phyloP scores from a whole-genome alignment of 23 tunicate genomes.

The Botrylloides violaceus region DNA sequence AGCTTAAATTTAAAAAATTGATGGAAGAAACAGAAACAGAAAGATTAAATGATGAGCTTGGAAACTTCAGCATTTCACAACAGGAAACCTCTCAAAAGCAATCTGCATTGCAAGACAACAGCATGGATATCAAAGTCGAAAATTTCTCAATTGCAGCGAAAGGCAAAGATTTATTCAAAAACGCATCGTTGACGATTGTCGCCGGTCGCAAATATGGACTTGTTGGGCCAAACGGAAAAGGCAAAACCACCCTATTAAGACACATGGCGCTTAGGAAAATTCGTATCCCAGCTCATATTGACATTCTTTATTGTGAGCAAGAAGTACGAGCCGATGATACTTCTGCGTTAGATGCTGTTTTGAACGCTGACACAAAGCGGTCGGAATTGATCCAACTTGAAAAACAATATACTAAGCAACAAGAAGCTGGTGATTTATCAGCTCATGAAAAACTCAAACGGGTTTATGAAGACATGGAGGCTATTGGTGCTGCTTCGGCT shows the following conservation, averaged over 20 bases:
- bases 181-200: conserved; percentile 86
- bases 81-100: conserved; percentile 23
- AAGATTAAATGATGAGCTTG: conserved; percentile 64
- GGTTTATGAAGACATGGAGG: conserved; percentile 93
- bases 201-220: conserved; percentile 91
- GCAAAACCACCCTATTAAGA: conserved; percentile 86
- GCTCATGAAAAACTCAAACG: conserved; percentile 75
- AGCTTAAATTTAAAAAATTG: conserved; percentile 50
- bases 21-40: conserved; percentile 70
- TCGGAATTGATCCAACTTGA: conserved; percentile 49
- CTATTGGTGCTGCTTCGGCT: conserved; percentile 87
- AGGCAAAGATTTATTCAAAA: conserved; percentile 93
- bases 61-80: conserved; percentile 78
- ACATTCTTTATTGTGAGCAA: conserved; percentile 95
- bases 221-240: conserved; percentile 99
- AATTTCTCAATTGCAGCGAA: conserved; percentile 96
- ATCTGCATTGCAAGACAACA: conserved; percentile 27
- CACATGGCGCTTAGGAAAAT: conserved; percentile 87
- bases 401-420: conserved; percentile 47
- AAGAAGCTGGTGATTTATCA: conserved; percentile 78
- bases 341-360: conserved; percentile 83
- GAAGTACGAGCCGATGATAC: conserved; percentile 94
- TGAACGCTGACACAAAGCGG: conserved; percentile 83
- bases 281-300: conserved; percentile 84
- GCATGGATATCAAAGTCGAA: conserved; percentile 87